Base-by-base conservation (phyloP, 2,797 vertebrate genomes). In the Propithecus perrieri region DNA sequence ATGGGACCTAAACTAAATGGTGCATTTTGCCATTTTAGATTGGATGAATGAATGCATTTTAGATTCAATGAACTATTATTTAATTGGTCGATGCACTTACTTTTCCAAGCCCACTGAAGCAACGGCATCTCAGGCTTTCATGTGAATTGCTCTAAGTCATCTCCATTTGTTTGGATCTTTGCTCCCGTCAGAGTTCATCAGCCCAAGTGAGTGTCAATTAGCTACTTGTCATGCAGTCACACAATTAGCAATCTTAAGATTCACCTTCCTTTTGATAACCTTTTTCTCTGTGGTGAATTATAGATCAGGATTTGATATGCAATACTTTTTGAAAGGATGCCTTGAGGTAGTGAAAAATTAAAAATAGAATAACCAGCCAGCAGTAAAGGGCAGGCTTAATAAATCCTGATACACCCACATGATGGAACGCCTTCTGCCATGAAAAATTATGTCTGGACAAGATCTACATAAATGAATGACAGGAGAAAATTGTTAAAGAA, bases 321-420 rank as follows among this genome's bases (percentile, higher is more conserved):
- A 89, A 69, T 55, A 18, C 18, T 43, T 79, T 95, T 89, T 46
- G 67, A 84, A 79, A 85, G n/a, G 50, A 79, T 18, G 53, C 14
- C 20, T 93, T 78, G 26, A 93, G 75, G 71, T 41, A 96, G n/a
- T 85, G 33, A 93, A 86, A 96, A 78, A 65, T 80, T 74, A n/a
- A 33, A 90, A 96, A 78, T 46, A 43, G 65, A 48, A 6, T 38
- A 53, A 76, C 53, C 3, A 80, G 30, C 13, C n/a, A 87, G 48
- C 6, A 63, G 22, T 59, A 50, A 96, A 20, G 30, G 18, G 24
- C 48, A 76, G 33, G 22, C 75, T 87, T 95, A 94, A 93, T 78
- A 87, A 59, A 69, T 69, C 55, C 63, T 26, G 50, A 81, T 18
- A 67, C 5, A 65, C 4, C 26, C 10, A 11, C 41, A 84, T 7